Conservation (phyloP, 2,113 vertebrate genomes). For the Rhea americana region DNA sequence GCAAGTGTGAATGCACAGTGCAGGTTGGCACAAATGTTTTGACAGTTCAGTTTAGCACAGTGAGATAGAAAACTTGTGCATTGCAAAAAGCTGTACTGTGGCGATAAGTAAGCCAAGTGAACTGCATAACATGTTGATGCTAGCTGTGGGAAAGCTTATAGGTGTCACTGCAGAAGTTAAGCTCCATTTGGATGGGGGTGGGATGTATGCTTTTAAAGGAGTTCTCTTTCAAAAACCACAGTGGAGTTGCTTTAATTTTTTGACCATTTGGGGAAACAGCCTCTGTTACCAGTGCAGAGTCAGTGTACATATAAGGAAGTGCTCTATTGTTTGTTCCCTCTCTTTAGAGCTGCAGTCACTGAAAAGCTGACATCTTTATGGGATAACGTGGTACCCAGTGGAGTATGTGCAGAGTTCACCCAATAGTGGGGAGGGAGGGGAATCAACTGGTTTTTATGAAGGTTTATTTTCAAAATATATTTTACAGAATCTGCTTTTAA, state of each 20-base stretch:
- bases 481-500: neutral
- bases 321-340: neutral
- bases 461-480: neutral
- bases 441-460: neutral
- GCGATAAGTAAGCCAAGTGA: neutral
- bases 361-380: constrained; percentile 50
- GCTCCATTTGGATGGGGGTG: neutral
- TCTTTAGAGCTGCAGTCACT: neutral
- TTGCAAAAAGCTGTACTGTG: neutral
- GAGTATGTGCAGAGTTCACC: constrained; percentile 2
- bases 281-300: neutral
- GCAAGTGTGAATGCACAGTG: neutral
- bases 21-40: neutral
- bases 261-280: constrained; percentile 75
- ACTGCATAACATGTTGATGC: neutral
- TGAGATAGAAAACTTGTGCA: neutral
- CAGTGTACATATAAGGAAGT: constrained; percentile 65
- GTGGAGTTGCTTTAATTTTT: constrained; percentile 54
- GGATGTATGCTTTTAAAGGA: neutral
- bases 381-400: neutral
- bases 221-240: constrained; percentile 40
- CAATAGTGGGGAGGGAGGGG: neutral
- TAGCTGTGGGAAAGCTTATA: neutral
- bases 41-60: neutral
- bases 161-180: neutral